Conservation (phyloP, 2,113 vertebrate species). For the Leptodactylus fuscus region DNA sequence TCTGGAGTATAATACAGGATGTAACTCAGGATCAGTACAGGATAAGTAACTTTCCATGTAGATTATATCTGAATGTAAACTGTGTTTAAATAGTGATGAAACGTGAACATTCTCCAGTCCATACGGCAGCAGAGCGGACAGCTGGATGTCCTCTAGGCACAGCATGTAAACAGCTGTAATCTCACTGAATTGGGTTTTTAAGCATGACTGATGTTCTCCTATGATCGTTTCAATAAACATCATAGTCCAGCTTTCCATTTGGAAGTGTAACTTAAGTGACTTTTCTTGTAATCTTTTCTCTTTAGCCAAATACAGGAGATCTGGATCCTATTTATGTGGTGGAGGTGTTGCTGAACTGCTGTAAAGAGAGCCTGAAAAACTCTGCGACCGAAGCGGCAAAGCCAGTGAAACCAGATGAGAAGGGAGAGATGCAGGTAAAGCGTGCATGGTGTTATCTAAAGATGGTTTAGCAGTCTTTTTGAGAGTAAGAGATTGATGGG, state of each 20-base stretch:
- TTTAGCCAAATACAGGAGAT: constrained; percentile 82
- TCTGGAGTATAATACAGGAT: too few species aligned
- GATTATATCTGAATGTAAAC: neutral
- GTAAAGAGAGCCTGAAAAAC: constrained; percentile 92
- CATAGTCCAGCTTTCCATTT: neutral
- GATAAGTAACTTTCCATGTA: neutral
- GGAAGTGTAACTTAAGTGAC: neutral
- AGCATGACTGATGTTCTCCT: neutral
- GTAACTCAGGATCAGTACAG: too few species aligned
- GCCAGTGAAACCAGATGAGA: constrained; percentile 84
- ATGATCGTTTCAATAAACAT: neutral
- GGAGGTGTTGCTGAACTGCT: constrained; percentile 93
- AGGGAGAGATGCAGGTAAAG: constrained; percentile 94
- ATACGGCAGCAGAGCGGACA: neutral
- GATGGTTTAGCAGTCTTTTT: constrained; percentile 47
- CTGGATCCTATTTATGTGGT: constrained; percentile 90
- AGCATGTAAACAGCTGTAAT: neutral
- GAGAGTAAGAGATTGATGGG: neutral
- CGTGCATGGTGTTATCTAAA: neutral
- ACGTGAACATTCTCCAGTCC: neutral
- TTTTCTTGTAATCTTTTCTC: constrained; percentile 5
- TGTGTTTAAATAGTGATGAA: neutral
- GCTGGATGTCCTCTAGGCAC: neutral
- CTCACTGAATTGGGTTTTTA: neutral
- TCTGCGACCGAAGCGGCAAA: constrained; percentile 89